Evolutionary conservation across 2,797 vertebrate species (phyloP), one percentile per base, ranked within the genome.

Genomic region (Paguma larvata): DNA sequence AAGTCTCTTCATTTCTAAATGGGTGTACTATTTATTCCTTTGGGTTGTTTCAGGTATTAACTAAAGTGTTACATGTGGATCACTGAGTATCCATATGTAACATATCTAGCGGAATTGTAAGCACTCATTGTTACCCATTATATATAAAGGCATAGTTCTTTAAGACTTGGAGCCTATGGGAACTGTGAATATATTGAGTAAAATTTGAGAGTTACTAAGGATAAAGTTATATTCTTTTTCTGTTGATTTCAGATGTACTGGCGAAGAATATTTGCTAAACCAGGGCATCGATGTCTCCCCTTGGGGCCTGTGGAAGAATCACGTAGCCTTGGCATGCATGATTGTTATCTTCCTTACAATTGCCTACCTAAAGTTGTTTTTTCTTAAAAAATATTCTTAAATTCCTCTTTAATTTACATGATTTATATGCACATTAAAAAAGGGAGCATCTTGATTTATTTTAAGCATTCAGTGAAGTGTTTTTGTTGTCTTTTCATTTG

Each of bases 251-350:
- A 97, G 99, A 72, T 99, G 99, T 73, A 99, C 99, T 7, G 99
- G 99, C 2, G 99, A 99, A 53, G 98, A 99, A 0, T 98, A 99
- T 75, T 98, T 99, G 98, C 9, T 51, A 15, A 98, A 87, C 6
- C 99, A 99, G 98, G 99, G 99, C 34, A 99, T 99, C 3, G 98
- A 99, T 10, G 85, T 89, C 18, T 99, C 98, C 23, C 34, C 93
- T n/a, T 99, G 99, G 99, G 99, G 99, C 27, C 97, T 99, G 63
- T 99, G 99, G 99, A 98, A 98, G 98, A 99, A 99, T 89, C 99
- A 99, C 0, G 46, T 99, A 70, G 99, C 99, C 32, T 94, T 99
- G 82, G 97, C 94, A 21, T 97, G 98, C 86, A 99, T 99, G 99
- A 98, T 95, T 0, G 0, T 99, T 3, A 97, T 99, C 75, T 99